Conservation (phyloP, 2,113 vertebrate species). For the Stegostoma tigrinum region DNA sequence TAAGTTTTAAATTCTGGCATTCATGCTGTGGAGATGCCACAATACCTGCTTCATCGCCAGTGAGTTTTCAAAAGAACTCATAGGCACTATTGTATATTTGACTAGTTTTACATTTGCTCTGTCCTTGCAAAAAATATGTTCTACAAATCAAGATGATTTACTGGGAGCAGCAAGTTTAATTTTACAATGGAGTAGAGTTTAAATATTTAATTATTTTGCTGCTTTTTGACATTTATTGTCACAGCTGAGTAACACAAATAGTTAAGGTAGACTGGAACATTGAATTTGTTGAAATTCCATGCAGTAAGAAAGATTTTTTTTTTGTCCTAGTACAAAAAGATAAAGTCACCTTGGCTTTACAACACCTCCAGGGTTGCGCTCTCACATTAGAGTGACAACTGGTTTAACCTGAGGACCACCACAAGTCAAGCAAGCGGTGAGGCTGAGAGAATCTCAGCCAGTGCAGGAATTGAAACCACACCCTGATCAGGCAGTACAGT, state of each 20-base stretch:
- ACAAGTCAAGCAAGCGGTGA: no score
- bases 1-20: background rate
- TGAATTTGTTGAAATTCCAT: background rate
- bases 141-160: background rate
- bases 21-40: background rate
- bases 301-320: no score
- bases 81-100: background rate
- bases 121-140: background rate
- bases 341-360: no score
- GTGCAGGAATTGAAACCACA: no score
- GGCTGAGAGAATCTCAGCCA: no score
- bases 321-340: background rate
- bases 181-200: background rate
- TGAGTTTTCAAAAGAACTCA: background rate
- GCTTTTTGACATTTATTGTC: background rate
- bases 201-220: background rate
- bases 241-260: background rate
- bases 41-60: background rate
- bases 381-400: no score
- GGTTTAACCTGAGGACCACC: no score
- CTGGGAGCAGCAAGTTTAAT: background rate
- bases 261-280: background rate
- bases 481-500: no score
- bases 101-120: background rate
- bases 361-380: no score